Base-by-base conservation (phyloP, 2,888 invertebrate species). In the Chymomyza fuscimana region DNA sequence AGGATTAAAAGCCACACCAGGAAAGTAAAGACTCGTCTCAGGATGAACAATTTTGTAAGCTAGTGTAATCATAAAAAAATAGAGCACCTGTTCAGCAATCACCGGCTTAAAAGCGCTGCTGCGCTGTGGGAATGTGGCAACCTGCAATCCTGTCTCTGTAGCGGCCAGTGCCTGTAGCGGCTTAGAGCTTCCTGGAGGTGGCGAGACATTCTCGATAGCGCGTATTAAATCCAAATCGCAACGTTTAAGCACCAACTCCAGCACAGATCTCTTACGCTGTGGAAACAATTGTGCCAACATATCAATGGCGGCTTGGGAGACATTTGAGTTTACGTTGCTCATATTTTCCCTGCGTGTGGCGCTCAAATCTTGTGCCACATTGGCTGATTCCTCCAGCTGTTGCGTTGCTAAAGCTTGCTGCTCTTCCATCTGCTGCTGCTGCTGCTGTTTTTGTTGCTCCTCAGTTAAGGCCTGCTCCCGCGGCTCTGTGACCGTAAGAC, bases 281-380 rank as follows among this genome's bases (percentile, higher is more conserved):
- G 98, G 98, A 90, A 98, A 99, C 50, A 99, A 93, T 79, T 97
- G 95, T 12, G 95, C 94, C 56, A 99, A 93, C 93, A 98, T 97
- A 82, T 98, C 97, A 86, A 96, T 92, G 67, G 96, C 95, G 63
- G 95, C 95, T 22, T 95, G 94, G 69, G 95, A 95, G 9, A 96
- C 94, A 7, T 15, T 36, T 12, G 60, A 19, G 2, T 5, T 54
- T 5, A 9, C 7, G 32, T 32, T 32, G 32, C 32, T 7, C 32
- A 32, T 9, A 7, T 32, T 79, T 46, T 79, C 82, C 25, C 74
- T 73, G 0, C 78, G 75, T 3, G 73, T 59, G 4, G 81, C 86
- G 54, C 87, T 87, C 40, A 85, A 62, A 70, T 85, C 85, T 65
- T 87, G 78, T 9, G 83, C 78, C 4, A 79, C 82, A 2, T 51